These are phyloP conservation scores for Apodemia arnacis DNA, from an alignment of 2,888 invertebrate species.

Conservation along the genomic window DNA sequence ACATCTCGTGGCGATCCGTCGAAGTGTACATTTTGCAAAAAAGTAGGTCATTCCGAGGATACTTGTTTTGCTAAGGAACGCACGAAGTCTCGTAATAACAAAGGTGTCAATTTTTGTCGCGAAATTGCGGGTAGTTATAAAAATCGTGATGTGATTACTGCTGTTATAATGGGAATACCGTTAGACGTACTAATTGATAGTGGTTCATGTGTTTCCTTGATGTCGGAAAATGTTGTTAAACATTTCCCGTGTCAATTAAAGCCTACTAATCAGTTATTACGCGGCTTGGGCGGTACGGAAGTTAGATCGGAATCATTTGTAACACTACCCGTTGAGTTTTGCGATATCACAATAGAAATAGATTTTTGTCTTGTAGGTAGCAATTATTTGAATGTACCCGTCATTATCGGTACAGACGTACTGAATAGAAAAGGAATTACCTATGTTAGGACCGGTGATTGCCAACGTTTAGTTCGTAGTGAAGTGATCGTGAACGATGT, in stretches of 20 bases:
- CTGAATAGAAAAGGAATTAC: constrained; percentile 23
- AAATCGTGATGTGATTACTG: constrained; percentile 22
- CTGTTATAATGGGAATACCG: constrained; percentile 54
- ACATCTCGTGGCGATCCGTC: too few species aligned
- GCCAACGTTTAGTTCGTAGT: constrained; percentile 3
- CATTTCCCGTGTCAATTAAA: constrained; percentile 24
- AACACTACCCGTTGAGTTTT: constrained; percentile 29
- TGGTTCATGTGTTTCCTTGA: constrained; percentile 68
- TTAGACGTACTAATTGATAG: constrained; percentile 80
- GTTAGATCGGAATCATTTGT: neutral
- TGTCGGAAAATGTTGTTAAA: constrained; percentile 55
- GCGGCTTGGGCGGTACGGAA: too few species aligned
- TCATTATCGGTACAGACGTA: constrained; percentile 24
- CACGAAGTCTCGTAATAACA: too few species aligned
- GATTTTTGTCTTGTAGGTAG: constrained; percentile 12
- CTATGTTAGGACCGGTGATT: constrained; percentile 22
- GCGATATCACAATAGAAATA: constrained; percentile 7
- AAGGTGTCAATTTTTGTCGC: too few species aligned
- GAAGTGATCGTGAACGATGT: neutral
- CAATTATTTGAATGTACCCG: neutral
- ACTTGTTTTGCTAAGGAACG: too few species aligned
- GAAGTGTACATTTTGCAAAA: too few species aligned
- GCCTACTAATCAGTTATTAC: too few species aligned
- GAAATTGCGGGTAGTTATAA: too few species aligned
- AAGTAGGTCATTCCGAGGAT: too few species aligned